Evolutionary conservation across 2,113 vertebrate species (phyloP), one percentile per base, ranked within the genome.

Genomic region (Rhizomys pruinosus): DNA sequence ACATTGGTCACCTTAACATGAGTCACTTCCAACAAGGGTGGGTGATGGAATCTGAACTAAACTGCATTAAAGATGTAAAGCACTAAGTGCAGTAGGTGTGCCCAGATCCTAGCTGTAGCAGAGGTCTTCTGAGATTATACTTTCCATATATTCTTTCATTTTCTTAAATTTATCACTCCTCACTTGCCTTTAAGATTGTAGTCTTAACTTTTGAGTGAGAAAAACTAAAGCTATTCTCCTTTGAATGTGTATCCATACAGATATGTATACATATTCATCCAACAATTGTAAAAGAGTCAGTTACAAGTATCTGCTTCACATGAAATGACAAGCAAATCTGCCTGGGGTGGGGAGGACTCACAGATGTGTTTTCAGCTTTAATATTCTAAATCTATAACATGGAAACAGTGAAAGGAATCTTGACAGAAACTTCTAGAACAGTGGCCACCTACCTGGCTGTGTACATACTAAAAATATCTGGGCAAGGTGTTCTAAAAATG

Each of bases 271-370:
- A 5, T 42, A 85, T 11, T 47, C 32, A 52, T 59, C 32, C 17
- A 74, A 55, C 10, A 74, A 39, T 89, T 78, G 9, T 22, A 3
- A 85, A 86, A 8, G 16, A 85, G 34, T 82, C 73, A 93, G 72
- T 77, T 94, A 87, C 69, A 89, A 57, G 44, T 82, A 39, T 5
- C 37, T 78, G 23, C 61, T 68, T 78, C 79, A 90, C 84, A 86
- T 55, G 20, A 74, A 78, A 81, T 68, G 63, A 44, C 37, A 25
- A 92, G 47, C 61, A 3, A 78, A 39, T 64, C 9, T 13, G 1
- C 47, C n/a, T 78, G 66, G 20, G 6, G n/a, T n/a, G n/a, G n/a
- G n/a, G n/a, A n/a, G n/a, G n/a, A n/a, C n/a, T 82, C 66, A n/a
- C 72, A 69, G 25, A 20, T 78, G 23, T 39, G 66, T 89, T 94